Conservation (phyloP, 2,888 invertebrate genomes). For the Physocephala rufipes region DNA sequence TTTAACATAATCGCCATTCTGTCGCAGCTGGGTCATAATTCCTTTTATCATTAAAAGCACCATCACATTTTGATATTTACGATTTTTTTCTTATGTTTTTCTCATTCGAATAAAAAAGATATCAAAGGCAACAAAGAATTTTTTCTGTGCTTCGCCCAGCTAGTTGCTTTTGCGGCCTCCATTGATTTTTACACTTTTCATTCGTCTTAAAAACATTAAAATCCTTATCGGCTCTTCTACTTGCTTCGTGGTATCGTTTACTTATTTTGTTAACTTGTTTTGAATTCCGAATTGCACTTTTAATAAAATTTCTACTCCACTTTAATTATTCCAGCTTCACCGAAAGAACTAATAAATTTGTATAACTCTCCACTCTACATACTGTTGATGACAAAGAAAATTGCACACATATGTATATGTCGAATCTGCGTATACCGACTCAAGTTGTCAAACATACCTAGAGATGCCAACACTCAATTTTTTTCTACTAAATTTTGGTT, state of each 20-base stretch:
- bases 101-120: conserved; percentile 31
- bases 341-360: conserved; percentile 38
- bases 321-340: conserved; percentile 20
- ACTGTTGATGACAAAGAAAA: conserved; percentile 20
- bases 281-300: conserved; percentile 31
- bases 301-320: conserved; percentile 5
- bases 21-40: background rate
- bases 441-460: background rate
- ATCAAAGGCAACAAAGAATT: conserved; percentile 34
- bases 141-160: conserved; percentile 31
- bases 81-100: conserved; percentile 31
- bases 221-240: background rate
- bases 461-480: background rate
- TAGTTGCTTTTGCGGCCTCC: conserved; percentile 46
- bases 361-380: conserved; percentile 39
- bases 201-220: background rate
- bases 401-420: background rate
- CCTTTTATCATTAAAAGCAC: conserved; percentile 20
- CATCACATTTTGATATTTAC: conserved; percentile 33
- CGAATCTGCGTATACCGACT: conserved; percentile 9
- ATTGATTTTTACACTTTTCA: conserved; percentile 53
- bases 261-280: conserved; percentile 28
- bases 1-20: background rate
- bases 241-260: conserved; percentile 5
- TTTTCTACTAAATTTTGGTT: background rate